Conservation (phyloP, 2,113 vertebrate genomes). For the Hippolais icterina region DNA sequence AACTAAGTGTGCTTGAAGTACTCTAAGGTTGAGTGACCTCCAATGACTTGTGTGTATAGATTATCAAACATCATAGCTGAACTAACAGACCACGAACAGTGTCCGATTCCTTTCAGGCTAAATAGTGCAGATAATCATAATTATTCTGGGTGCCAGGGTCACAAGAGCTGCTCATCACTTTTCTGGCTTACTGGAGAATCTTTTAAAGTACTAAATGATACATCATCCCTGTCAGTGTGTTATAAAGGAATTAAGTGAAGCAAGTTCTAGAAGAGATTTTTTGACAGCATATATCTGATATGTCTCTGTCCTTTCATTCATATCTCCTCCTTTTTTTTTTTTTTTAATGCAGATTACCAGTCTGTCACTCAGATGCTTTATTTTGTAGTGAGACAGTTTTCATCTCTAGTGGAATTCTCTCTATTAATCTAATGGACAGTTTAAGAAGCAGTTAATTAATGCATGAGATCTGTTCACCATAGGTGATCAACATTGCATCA, state of each 20-base stretch:
- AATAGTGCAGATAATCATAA: constrained; percentile 77
- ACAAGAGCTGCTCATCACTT: constrained; percentile 69
- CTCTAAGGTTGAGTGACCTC: constrained; percentile 68
- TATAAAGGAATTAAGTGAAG: constrained; percentile 75
- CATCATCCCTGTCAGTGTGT: constrained; percentile 69
- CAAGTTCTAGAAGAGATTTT: constrained; percentile 68
- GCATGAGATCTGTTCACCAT: not conserved
- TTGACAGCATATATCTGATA: constrained; percentile 62
- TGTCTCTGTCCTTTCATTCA: constrained; percentile 59
- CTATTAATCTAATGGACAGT: not conserved
- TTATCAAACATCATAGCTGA: constrained; percentile 73
- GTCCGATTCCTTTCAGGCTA: constrained; percentile 71
- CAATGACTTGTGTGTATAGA: constrained; percentile 65
- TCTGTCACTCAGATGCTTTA: constrained; percentile 19
- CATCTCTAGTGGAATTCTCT: not conserved
- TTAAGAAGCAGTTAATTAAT: constrained; percentile 28
- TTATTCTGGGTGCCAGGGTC: constrained; percentile 69
- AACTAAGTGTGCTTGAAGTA: constrained; percentile 62
- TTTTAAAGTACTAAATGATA: constrained; percentile 74
- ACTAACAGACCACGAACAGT: constrained; percentile 69
- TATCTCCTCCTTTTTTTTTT: not conserved
- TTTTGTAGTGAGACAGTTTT: not conserved
- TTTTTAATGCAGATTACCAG: constrained; percentile 30
- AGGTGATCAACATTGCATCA: not conserved
- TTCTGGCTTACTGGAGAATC: constrained; percentile 66